These are phyloP conservation scores for Diaperis boleti DNA, from an alignment of 2,888 invertebrate species.

Conservation along the genomic window DNA sequence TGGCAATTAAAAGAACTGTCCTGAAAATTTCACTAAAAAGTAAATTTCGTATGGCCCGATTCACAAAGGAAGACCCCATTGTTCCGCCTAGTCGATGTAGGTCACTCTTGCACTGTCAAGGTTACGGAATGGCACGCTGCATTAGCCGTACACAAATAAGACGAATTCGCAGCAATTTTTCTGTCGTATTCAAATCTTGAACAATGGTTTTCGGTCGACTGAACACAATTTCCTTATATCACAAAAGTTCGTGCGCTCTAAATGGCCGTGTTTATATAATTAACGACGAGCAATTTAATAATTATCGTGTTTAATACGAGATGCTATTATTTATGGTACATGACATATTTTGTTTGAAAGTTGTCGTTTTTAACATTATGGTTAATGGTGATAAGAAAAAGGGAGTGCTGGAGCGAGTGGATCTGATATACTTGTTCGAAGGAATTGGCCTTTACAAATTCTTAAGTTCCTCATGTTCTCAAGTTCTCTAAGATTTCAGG, in stretches of 20 bases:
- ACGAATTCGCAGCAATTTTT: neutral
- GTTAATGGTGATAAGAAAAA: too few relatives aligned
- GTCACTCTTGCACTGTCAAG: conserved; percentile 3
- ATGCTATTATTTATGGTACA: conserved; percentile 29
- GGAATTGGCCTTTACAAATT: too few relatives aligned
- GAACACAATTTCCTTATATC: conserved; percentile 20
- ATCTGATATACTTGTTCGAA: too few relatives aligned
- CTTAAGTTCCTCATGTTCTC: too few relatives aligned
- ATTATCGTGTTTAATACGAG: conserved; percentile 17
- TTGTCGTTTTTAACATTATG: too few relatives aligned
- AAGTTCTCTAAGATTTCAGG: too few relatives aligned
- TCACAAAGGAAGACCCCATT: neutral
- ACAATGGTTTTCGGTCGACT: conserved; percentile 22
- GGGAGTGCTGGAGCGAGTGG: too few relatives aligned
- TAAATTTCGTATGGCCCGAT: too few relatives aligned
- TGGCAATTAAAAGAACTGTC: too few relatives aligned
- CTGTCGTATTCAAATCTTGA: conserved; percentile 20
- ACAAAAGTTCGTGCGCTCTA: conserved; percentile 16
- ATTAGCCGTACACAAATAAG: neutral
- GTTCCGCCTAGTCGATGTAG: neutral
- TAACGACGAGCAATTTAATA: conserved; percentile 29
- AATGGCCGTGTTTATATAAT: conserved; percentile 27
- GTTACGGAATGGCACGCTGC: neutral
- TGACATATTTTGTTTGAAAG: conserved; percentile 26
- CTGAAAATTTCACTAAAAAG: too few relatives aligned